A percentile compares a stretch with the other conserved stretches of the same genome.
phyloP scores from a whole-genome alignment of 2,888 invertebrate genomes.

The Campoplex nolae region DNA sequence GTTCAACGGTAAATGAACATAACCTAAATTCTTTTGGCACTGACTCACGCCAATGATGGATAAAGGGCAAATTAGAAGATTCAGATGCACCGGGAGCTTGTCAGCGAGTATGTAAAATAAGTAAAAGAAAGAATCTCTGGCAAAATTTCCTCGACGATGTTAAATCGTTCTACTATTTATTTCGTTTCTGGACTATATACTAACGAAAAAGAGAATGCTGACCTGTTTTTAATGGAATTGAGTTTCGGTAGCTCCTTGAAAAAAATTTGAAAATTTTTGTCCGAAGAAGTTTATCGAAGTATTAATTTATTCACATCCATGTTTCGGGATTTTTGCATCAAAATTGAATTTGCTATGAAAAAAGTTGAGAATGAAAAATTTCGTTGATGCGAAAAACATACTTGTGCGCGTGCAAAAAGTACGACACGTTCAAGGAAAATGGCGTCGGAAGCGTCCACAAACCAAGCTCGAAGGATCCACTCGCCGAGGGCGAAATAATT shows the following conservation, averaged over 20 bases:
- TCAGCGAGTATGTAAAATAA: neutral
- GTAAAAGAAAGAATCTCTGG: neutral
- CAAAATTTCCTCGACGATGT: neutral
- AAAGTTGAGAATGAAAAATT: constrained; percentile 2
- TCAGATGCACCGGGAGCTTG: neutral
- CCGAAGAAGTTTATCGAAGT: neutral
- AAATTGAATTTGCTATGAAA: neutral
- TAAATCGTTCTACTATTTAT: neutral
- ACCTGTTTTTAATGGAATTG: neutral
- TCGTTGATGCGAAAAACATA: neutral
- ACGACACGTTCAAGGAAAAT: neutral
- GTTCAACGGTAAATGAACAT: neutral
- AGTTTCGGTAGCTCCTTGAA: neutral
- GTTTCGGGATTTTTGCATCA: neutral
- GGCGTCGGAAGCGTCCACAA: neutral
- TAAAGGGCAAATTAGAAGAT: neutral
- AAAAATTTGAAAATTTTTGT: neutral
- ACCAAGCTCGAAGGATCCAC: neutral
- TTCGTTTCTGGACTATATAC: neutral
- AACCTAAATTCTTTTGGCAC: constrained; percentile 5
- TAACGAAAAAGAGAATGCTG: neutral
- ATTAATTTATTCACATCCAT: neutral
- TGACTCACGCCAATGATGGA: constrained; percentile 9
- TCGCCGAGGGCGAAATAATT: constrained; percentile 20
- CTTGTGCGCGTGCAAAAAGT: neutral